A percentile compares a stretch with the other conserved stretches of the same genome.
Evolutionary conservation across 1,140 invertebrate genomes (phyloP).

Genomic region (Drosophila serrata): DNA sequence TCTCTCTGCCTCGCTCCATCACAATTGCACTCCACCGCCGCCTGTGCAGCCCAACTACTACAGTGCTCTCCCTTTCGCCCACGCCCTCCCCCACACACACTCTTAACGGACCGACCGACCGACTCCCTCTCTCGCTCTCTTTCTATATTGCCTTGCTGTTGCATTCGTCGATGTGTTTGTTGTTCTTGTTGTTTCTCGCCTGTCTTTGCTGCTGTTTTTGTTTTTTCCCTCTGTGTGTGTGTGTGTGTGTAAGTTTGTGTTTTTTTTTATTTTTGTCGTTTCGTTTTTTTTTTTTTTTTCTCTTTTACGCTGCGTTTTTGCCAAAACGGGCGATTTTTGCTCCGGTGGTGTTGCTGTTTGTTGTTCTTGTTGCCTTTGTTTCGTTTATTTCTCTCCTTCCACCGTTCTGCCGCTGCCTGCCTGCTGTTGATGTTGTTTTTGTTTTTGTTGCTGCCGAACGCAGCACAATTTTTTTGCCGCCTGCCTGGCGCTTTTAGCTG

Average conservation of each 20-base stretch:
- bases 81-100: not conserved
- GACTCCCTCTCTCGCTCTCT: slow-evolving; percentile 23
- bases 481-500: slow-evolving; percentile 35
- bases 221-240: slow-evolving; percentile 3
- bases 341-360: slow-evolving; percentile 44
- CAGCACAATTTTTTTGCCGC: slow-evolving; percentile 48
- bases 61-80: slow-evolving; percentile 1
- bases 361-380: slow-evolving; percentile 51
- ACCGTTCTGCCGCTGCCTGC: not conserved
- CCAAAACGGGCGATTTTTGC: slow-evolving; percentile 74
- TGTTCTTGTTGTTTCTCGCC: slow-evolving; percentile 17
- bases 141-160: slow-evolving; percentile 20
- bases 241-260: slow-evolving; percentile 3
- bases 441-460: slow-evolving; percentile 50
- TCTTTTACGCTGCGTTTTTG: slow-evolving; percentile 62
- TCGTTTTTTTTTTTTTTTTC: slow-evolving; percentile 27
- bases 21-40: not conserved
- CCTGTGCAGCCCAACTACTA: not conserved
- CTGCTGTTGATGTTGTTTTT: not conserved
- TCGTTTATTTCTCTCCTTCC: slow-evolving; percentile 26
- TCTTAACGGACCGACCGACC: slow-evolving; percentile 5
- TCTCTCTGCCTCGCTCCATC: slow-evolving; percentile 1
- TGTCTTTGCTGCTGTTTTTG: slow-evolving; percentile 10
- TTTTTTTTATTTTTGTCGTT: slow-evolving; percentile 31
- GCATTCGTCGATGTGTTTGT: slow-evolving; percentile 27